Evolutionary conservation across 1,140 invertebrate genomes (phyloP), one percentile per base, ranked within the genome.

Genomic region (Colletes latitarsis): DNA sequence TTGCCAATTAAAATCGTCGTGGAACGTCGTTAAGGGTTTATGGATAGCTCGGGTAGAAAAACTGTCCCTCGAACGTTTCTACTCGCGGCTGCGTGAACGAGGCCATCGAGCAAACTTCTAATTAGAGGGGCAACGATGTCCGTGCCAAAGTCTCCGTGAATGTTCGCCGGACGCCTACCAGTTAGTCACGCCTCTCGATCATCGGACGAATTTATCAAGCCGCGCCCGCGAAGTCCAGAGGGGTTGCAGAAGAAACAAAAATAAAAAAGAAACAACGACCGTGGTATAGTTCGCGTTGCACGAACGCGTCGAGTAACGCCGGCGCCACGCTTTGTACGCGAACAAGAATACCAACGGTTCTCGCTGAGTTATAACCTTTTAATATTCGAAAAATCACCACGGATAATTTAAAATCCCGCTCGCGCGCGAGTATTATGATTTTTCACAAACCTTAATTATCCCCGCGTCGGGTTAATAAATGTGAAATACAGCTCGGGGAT

Each of bases 141-240:
- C 67, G 72, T 78, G 74, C 81, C 76, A 82, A 83, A 83, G 79
- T 86, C 77, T 70, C 58, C 70, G 63, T 62, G 79, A 68, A 62
- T 41, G 82, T 72, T 82, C 73, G 71, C 46, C 57, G 68, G 53
- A 57, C 71, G 72, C 58, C 67, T 70, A 72, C 85, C 81, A 81
- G 85, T 89, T 88, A 85, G 87, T 88, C 81, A 88, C 88, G 88
- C 87, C 83, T 89, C 87, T 89, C 88, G 88, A 89, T 89, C 88
- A 87, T 86, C 85, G 83, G 55, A 64, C 77, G 83, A 87, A 88
- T 89, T 89, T 88, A 88, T 89, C 87, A 83, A 85, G 79, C 60
- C n/a, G 43, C 43, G 30, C 43, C 43, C 1, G 62, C 60, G 41
- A 76, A 67, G 39, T 52, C 12, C 19, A 21, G n/a, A 19, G 39